Conservation (phyloP, 2,797 vertebrate species). For the Cryptoprocta ferox region DNA sequence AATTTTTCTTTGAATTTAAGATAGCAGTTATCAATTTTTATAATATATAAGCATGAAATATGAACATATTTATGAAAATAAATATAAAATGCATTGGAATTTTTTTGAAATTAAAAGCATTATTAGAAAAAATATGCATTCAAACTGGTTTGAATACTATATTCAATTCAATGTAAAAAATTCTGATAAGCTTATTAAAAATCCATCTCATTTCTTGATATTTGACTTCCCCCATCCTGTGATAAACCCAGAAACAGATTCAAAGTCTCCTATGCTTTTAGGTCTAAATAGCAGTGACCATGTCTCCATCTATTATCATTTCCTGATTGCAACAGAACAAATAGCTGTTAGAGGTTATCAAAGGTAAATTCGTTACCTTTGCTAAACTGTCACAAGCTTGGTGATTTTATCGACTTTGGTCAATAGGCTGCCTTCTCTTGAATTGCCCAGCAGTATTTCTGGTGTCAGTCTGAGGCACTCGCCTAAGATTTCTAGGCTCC, state of each 20-base stretch:
- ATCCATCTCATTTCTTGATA: background rate
- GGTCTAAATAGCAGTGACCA: conserved; percentile 24
- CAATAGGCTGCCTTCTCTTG: conserved; percentile 42
- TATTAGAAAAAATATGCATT: background rate
- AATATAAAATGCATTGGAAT: background rate
- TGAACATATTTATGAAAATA: background rate
- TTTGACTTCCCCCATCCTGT: background rate
- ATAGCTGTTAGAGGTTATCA: conserved; percentile 43
- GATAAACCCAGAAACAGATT: conserved; percentile 6
- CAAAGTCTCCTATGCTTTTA: background rate
- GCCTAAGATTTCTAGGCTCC: conserved; percentile 33
- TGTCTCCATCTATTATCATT: conserved; percentile 38
- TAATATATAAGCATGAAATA: background rate
- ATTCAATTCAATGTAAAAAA: background rate
- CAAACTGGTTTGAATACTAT: background rate
- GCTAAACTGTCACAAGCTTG: conserved; percentile 33
- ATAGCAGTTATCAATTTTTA: background rate
- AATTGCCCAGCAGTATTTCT: conserved; percentile 41
- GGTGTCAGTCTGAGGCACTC: conserved; percentile 31
- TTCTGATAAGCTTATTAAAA: background rate
- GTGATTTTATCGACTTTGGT: background rate
- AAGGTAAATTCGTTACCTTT: conserved; percentile 39
- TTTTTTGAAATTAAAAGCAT: background rate
- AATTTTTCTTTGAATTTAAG: background rate
- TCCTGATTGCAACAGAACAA: conserved; percentile 35